Evolutionary conservation across 2,113 vertebrate species (phyloP).

Genomic region (Amphiprion ocellaris): DNA sequence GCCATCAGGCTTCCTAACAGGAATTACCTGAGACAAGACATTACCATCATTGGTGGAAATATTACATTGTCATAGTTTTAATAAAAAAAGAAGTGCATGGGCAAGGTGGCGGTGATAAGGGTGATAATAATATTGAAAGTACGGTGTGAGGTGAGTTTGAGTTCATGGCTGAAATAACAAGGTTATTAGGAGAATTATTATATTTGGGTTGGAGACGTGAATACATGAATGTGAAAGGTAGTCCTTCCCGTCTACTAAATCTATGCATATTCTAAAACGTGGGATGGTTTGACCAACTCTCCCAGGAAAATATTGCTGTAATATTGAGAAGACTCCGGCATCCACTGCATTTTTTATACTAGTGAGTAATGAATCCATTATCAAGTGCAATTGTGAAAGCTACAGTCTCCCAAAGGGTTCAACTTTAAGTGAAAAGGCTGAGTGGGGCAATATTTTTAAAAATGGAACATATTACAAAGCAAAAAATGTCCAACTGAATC

Average conservation of each 20-base stretch:
- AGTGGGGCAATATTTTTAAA: conserved; percentile 8
- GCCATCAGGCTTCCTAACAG: conserved; percentile 53
- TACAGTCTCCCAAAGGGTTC: conserved; percentile 8
- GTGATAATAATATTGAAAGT: conserved; percentile 56
- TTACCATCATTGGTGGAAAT: conserved; percentile 66
- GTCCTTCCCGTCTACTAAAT: conserved; percentile 47
- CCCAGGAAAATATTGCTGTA: conserved; percentile 54
- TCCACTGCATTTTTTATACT: conserved; percentile 43
- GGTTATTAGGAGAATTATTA: conserved; percentile 67
- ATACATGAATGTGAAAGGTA: conserved; percentile 61
- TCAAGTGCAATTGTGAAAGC: conserved; percentile 28
- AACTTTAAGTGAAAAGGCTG: conserved; percentile 13
- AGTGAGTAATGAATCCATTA: conserved; percentile 41
- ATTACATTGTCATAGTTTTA: conserved; percentile 72
- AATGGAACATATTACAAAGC: neutral
- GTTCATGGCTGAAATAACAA: conserved; percentile 75
- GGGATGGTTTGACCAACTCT: conserved; percentile 25
- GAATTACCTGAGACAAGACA: conserved; percentile 73
- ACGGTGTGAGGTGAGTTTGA: conserved; percentile 59
- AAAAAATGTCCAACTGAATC: neutral
- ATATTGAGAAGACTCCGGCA: conserved; percentile 29
- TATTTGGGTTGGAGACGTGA: conserved; percentile 51
- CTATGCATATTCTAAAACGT: conserved; percentile 63
- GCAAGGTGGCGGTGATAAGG: conserved; percentile 17
- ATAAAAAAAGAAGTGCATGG: conserved; percentile 53